Evolutionary conservation across 2,797 vertebrate genomes (phyloP), one percentile per base, ranked within the genome.

Genomic region (Hemibagrus guttatus): DNA sequence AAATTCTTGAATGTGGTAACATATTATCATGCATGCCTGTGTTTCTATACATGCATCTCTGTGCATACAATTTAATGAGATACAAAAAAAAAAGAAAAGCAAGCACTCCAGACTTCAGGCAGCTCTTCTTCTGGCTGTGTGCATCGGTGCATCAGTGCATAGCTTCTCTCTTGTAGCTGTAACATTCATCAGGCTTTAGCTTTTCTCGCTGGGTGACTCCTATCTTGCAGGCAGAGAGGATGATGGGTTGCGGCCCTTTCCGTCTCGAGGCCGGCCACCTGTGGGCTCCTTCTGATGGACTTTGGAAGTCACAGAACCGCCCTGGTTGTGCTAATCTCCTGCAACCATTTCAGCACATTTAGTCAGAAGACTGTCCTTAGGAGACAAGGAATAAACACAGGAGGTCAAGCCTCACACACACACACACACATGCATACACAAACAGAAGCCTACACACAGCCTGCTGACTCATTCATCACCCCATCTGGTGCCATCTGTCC

Each of bases 401-500:
- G 69, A 84, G 87, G 86, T 89, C 84, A 85, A 85, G 76, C 42
- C 75, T 49, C 82, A 72, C 58, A 49, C 86, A 84, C 54, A 87
- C 42, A 78, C 52, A 83, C 59, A 86, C 54, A 83, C 59, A 86
- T 42, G 66, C 63, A 75, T 78, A 61, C 69, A 79, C 79, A 39
- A 64, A 83, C 88, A 83, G 49, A 49, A 69, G 81, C 46, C 46
- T 74, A 84, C 82, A 86, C 84, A 86, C 79, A 88, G 71, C 85
- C 84, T 84, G 89, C 90, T 90, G 89, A 91, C 78, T 89, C 89
- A 87, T 88, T 88, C 87, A 85, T 90, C 86, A 88, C 61, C 89
- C 88, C 88, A 89, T 91, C 89, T 90, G 90, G 42, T 83, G 74
- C 89, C 85, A 87, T 90, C 88, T 91, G 89, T 88, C 87, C 89